Evolutionary conservation across 2,888 invertebrate genomes (phyloP), one percentile per base, ranked within the genome.

Genomic region (Zaprionus obscuricornis): DNA sequence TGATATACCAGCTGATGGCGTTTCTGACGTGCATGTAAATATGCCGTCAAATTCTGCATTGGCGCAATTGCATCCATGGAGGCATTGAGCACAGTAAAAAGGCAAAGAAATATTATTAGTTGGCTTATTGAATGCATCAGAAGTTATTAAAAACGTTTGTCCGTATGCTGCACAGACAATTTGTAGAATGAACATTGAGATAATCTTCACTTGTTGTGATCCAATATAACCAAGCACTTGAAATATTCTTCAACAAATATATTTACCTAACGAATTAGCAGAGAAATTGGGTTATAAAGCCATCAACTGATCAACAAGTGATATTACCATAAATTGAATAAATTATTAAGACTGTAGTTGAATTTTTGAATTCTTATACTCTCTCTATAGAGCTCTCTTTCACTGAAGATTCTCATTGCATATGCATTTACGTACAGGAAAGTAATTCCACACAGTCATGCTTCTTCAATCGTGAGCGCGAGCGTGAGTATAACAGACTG

Each of bases 1-100:
- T 55, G 45, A 42, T 66, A 78, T 3, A 66, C 55, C 27, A 78
- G 10, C 43, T 70, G 73, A 49, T 76, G 34, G 0, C 78, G 74
- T 33, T 77, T 81, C 18, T 78, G 78, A 0, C 85, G 82, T 1
- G 37, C 26, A 11, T 63, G 63, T 3, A 74, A 13, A 36, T 54
- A 77, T 1, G 47, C 60, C 16, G 85, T 74, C 5, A 84, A 22
- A 37, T 78, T 78, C 10, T 62, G 65, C 2, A 52, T n/a, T 2
- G 74, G 45, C 1, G 29, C 14, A 16, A 67, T 39, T 8, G 51
- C 31, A 24, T 81, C 52, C 24, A 40, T 56, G 3, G 56, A 45
- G n/a, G 70, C 60, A 2, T 57, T 31, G 2, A 50, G 6, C 18
- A 54, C 11, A 0, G 56, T 33, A 10, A 69, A 3, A 10, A 77